Conservation (phyloP, 2,113 vertebrate species). For the Gymnarchus niloticus region DNA sequence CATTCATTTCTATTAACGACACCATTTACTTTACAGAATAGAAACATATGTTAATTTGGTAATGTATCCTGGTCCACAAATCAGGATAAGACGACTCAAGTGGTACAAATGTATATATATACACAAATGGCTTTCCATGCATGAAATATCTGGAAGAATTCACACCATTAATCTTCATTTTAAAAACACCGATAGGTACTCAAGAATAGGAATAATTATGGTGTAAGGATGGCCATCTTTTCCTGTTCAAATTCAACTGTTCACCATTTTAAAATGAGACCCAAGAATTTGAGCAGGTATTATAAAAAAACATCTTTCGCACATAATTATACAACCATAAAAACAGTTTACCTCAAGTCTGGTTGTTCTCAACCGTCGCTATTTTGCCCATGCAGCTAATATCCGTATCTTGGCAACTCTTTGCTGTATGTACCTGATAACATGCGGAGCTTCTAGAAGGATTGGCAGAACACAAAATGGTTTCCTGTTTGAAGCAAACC, state of each 20-base stretch:
- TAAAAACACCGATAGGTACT: neutral
- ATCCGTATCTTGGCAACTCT: neutral
- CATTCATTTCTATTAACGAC: neutral
- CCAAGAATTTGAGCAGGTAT: neutral
- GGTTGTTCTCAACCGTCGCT: neutral
- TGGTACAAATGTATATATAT: neutral
- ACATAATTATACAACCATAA: neutral
- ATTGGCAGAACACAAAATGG: neutral
- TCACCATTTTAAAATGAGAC: neutral
- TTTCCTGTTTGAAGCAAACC: conserved; percentile 11
- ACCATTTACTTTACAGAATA: neutral
- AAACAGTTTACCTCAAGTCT: neutral
- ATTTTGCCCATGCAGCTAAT: neutral
- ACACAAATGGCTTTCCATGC: neutral
- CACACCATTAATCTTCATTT: neutral
- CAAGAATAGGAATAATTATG: neutral
- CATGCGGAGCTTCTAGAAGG: neutral
- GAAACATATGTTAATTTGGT: neutral
- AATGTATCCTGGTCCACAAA: neutral
- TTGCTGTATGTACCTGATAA: neutral
- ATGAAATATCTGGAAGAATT: neutral
- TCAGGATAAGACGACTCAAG: neutral
- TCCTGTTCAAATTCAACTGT: neutral
- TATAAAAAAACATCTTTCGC: neutral
- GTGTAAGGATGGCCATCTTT: neutral